Evolutionary conservation across 92 coral and sea anemone species (phyloP), one percentile per base, ranked within the genome.

Genomic region (Nematostella vectensis): DNA sequence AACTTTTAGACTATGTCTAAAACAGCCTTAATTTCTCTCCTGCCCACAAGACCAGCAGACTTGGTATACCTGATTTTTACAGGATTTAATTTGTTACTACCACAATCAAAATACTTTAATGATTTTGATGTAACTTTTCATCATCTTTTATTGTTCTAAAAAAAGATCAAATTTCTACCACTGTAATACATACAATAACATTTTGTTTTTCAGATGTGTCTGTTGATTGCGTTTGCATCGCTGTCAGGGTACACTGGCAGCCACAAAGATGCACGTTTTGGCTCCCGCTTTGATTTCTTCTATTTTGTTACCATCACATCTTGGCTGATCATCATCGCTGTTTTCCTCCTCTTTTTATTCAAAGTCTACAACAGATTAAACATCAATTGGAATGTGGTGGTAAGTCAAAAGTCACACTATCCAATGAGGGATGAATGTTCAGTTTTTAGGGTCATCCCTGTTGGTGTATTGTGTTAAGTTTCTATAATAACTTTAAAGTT

Each of bases 241-340:
- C 83, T 85, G 22, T 50, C 88, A 25, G 87, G 83, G 6, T 73
- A 52, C 48, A 84, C 94, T 3, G 57, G 65, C 1, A 48, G 58
- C 23, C 37, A 10, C 23, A 25, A 28, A 2, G 72, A 69, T 11
- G 23, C 22, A 0, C 6, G 0, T 2, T 67, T 68, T 53, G 77
- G 75, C 25, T 91, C 85, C 47, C 67, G 88, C 69, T 91, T 74
- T 67, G 77, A 91, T 49, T 91, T 91, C 73, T 91, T 91, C 56
- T 88, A 81, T 58, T 91, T 91, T 61, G 96, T 83, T 2, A 86
- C 98, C 0, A 58, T 91, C 23, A 86, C 93, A n/a, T 48, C 88
- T n/a, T 91, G 98, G 98, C 71, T 91, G n/a, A 44, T 81, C 62
- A 89, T 82, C 11, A 87, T 87, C 25, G 42, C 59, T 17, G 55